Base-by-base conservation (phyloP, 2,797 vertebrate genomes). In the Thalassophryne amazonica region DNA sequence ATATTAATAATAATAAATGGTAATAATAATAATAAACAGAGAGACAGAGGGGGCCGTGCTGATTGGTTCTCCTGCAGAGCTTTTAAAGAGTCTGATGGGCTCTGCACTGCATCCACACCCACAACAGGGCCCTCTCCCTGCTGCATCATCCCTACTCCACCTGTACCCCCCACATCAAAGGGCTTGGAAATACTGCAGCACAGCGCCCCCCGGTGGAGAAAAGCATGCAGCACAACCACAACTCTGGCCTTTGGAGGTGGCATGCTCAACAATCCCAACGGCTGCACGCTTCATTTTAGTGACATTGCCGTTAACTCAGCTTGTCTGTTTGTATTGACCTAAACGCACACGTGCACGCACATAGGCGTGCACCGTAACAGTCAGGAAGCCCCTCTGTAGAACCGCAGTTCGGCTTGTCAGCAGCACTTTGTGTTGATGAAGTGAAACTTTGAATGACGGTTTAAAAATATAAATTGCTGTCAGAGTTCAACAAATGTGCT, bases 151-250 rank as follows among this genome's bases (percentile, higher is more conserved):
- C 20, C 36, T 43, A 27, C 41, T 65, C 49, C 73, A 85, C 74
- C 80, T 83, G 73, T 60, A 52, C 61, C 60, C 71, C 61, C 64
- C 49, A 54, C 66, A 63, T 53, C 49, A 58, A 36, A 56, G 56
- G 45, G 42, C 55, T 36, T 56, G 60, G 32, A 83, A 81, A 82
- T 64, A 74, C 83, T 84, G 76, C 76, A 60, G 45, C 73, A 69
- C 71, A 79, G 74, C 72, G 64, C 75, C 83, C 69, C 87, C 83
- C 70, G 56, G 71, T 87, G 85, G 87, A 63, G 8, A 17, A 30
- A 43, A n/a, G 2, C 3, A 1, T 3, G 36, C 35, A 86, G 22
- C 64, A 74, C 81, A 84, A 6, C 33, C 39, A 18, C 25, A 11
- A 7, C 23, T 11, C 16, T 7, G 15, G 7, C 12, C 20, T 5